Conservation (phyloP, 1,140 invertebrate genomes). For the Halictus rubicundus region DNA sequence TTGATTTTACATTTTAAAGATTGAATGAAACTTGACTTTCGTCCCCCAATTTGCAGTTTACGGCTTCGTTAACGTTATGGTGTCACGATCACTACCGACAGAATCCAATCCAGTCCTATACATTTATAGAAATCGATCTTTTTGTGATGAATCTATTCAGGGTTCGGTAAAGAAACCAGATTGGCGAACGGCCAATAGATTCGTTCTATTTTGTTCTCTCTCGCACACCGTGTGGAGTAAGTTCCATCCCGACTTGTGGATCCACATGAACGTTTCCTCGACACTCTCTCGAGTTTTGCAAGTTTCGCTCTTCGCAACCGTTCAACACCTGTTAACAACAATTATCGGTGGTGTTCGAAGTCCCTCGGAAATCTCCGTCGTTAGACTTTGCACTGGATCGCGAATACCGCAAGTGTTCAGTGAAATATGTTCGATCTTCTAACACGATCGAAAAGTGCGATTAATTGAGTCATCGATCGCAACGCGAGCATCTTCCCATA, state of each 20-base stretch:
- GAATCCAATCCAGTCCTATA: neutral
- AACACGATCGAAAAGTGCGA: neutral
- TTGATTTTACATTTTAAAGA: no score
- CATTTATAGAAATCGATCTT: constrained; percentile 25
- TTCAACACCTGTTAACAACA: neutral
- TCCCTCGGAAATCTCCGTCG: neutral
- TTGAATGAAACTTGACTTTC: no score
- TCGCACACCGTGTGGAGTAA: constrained; percentile 32
- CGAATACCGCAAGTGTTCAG: neutral
- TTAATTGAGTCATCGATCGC: neutral
- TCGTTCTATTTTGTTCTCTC: constrained; percentile 73
- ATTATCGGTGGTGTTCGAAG: neutral
- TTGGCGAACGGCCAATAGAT: constrained; percentile 55
- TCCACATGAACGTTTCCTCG: constrained; percentile 26
- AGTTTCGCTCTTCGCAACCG: neutral
- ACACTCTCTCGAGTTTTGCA: constrained; percentile 7
- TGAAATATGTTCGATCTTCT: neutral
- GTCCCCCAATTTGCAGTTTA: no score
- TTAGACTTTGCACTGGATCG: neutral
- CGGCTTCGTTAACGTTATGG: no score
- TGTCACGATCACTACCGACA: no score
- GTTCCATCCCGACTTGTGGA: constrained; percentile 44
- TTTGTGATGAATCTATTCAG: constrained; percentile 32
- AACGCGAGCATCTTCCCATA: neutral
- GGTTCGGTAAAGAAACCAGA: constrained; percentile 40